Conservation (phyloP, 2,797 vertebrate species). For the Amazona ochrocephala region DNA sequence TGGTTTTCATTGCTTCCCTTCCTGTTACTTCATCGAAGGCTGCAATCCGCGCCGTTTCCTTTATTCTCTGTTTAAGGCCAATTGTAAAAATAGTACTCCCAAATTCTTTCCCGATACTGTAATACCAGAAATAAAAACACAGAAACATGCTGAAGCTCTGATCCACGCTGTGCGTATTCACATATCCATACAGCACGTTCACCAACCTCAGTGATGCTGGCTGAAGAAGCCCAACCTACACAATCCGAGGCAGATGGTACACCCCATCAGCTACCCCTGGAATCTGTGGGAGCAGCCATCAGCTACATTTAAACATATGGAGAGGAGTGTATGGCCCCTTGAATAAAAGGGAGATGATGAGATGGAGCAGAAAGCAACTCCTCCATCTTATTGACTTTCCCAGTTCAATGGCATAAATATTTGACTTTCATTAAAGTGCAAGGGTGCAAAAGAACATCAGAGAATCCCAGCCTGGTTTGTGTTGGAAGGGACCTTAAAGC, state of each 20-base stretch:
- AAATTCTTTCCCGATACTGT: constrained; percentile 59
- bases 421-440: not conserved
- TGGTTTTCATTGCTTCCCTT: constrained; percentile 57
- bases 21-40: constrained; percentile 49
- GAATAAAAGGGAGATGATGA: not conserved
- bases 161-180: not conserved
- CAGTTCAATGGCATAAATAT: not conserved
- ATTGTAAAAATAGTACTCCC: constrained; percentile 65
- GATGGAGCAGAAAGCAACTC: not conserved
- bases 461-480: not conserved
- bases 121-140: constrained; percentile 33
- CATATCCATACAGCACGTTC: not conserved
- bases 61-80: constrained; percentile 30
- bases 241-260: rapidly evolving
- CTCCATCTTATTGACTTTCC: not conserved
- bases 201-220: not conserved
- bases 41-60: not conserved
- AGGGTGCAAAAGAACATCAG: not conserved
- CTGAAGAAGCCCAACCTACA: not conserved
- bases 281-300: not conserved
- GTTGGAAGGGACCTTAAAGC: not conserved
- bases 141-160: not conserved
- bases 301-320: rapidly evolving
- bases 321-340: not conserved
- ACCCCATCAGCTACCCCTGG: rapidly evolving